These are phyloP conservation scores for Alfaro cultratus DNA, from an alignment of 2,797 vertebrate species.

Conservation along the genomic window DNA sequence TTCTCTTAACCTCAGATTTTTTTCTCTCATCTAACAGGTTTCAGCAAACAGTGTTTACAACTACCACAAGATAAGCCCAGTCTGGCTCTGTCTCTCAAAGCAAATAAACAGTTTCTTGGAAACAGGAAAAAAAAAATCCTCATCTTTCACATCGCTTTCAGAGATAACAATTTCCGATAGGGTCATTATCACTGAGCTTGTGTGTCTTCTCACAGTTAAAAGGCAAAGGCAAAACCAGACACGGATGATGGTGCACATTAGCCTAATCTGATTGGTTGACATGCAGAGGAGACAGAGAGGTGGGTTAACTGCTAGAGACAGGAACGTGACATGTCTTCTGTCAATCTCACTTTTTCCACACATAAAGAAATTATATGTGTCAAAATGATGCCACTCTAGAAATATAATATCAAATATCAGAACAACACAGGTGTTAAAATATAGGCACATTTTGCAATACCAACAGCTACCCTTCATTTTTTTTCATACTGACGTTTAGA, in stretches of 20 bases:
- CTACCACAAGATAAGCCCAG: constrained; percentile 21
- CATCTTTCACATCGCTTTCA: constrained; percentile 17
- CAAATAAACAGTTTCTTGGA: constrained; percentile 19
- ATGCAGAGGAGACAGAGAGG: constrained; percentile 36
- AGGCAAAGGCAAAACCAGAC: constrained; percentile 33
- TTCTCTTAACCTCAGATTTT: neutral
- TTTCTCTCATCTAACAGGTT: neutral
- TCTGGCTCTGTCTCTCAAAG: constrained; percentile 6
- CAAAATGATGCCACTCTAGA: neutral
- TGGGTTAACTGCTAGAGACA: constrained; percentile 1
- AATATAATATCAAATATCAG: neutral
- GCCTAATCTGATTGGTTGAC: constrained; percentile 24
- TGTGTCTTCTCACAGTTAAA: constrained; percentile 31
- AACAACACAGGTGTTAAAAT: neutral
- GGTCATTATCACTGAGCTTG: constrained; percentile 33
- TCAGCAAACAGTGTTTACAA: constrained; percentile 22
- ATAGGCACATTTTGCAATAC: neutral
- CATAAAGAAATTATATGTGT: constrained; percentile 6
- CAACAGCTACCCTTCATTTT: neutral
- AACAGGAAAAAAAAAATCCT: constrained; percentile 16
- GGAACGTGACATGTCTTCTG: constrained; percentile 4
- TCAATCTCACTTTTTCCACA: neutral
- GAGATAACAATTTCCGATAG: constrained; percentile 16
- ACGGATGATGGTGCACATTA: constrained; percentile 7
- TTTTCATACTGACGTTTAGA: neutral